Evolutionary conservation across 2,797 vertebrate species (phyloP).

Genomic region (Ceryle rudis): DNA sequence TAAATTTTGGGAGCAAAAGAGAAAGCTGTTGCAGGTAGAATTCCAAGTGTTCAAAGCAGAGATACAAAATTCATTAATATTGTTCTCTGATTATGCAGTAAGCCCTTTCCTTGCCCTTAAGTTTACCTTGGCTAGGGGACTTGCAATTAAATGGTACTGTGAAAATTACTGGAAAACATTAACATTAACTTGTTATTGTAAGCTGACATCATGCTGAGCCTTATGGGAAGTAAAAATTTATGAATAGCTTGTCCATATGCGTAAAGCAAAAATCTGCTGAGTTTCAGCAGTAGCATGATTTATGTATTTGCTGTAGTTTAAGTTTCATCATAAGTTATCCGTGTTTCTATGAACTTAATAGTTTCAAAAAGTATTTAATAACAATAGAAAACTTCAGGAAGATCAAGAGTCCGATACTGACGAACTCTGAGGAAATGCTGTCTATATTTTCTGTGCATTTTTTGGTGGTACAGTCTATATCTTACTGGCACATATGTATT

Average conservation of each 20-base stretch:
- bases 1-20: constrained; percentile 30
- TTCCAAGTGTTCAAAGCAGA: constrained; percentile 68
- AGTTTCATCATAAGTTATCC: not conserved
- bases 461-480: not conserved
- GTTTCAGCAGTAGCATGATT: constrained; percentile 57
- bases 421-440: not conserved
- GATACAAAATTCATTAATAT: constrained; percentile 70
- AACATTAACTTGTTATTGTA: constrained; percentile 83
- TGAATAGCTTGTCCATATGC: constrained; percentile 79
- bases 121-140: constrained; percentile 79
- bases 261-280: constrained; percentile 73
- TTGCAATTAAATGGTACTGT: constrained; percentile 77
- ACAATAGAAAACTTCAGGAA: not conserved
- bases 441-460: not conserved
- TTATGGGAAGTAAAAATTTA: constrained; percentile 79
- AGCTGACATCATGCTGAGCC: constrained; percentile 76
- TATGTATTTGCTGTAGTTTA: constrained; percentile 57
- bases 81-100: constrained; percentile 74
- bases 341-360: not conserved
- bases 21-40: constrained; percentile 28
- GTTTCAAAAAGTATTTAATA: constrained; percentile 9
- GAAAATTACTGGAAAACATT: constrained; percentile 85
- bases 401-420: not conserved
- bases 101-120: constrained; percentile 71
- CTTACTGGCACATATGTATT: not conserved